phyloP scores from a whole-genome alignment of 2,888 invertebrate species.

The Xestoiulus laeticollis region DNA sequence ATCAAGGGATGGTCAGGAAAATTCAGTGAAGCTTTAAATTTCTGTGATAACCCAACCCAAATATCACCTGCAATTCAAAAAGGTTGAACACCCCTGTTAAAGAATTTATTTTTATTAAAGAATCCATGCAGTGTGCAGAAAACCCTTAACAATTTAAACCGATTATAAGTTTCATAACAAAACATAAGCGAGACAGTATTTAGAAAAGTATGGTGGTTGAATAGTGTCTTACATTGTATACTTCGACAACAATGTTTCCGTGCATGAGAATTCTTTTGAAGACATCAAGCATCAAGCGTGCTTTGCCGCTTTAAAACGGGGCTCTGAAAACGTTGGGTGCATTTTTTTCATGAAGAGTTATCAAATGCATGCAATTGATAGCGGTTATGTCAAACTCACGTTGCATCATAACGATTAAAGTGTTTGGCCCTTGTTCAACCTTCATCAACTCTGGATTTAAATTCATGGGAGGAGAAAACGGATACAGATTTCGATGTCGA shows the following conservation, averaged over 20 bases:
- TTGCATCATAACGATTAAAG: background rate
- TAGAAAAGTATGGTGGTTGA: no score
- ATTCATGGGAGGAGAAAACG: conserved; percentile 28
- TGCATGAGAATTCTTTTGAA: background rate
- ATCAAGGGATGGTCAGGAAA: no score
- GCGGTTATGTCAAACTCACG: conserved; percentile 3
- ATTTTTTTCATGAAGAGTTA: background rate
- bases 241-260: background rate
- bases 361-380: conserved; percentile 8
- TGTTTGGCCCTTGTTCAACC: conserved; percentile 21
- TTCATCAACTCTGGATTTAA: background rate
- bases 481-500: conserved; percentile 33
- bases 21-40: no score
- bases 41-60: no score
- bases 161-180: no score
- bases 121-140: no score
- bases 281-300: background rate
- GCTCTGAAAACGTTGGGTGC: background rate
- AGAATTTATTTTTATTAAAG: no score
- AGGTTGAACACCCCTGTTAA: no score
- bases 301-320: background rate
- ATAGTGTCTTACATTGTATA: no score
- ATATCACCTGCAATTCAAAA: no score
- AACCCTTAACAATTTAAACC: no score
- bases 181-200: no score